phyloP scores from a whole-genome alignment of 2,797 vertebrate genomes.

The Eurystomus glaucurus region DNA sequence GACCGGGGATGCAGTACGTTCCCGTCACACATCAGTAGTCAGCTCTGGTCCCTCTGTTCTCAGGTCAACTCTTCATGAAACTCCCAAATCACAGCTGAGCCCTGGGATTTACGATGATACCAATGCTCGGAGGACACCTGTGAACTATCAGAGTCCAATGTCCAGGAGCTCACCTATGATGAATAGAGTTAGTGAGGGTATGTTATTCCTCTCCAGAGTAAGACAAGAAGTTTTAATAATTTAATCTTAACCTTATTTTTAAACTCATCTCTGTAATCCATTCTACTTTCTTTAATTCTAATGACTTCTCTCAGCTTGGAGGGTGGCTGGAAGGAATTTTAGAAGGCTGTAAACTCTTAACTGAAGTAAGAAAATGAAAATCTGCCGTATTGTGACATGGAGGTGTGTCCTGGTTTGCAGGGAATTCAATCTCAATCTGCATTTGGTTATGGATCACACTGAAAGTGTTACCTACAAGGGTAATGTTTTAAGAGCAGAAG shows the following conservation, averaged over 20 bases:
- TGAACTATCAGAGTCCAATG: slow-evolving; percentile 91
- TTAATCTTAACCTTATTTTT: background rate
- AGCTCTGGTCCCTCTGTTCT: slow-evolving; percentile 95
- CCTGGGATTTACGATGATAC: slow-evolving; percentile 96
- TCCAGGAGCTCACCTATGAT: slow-evolving; percentile 96
- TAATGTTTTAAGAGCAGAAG: background rate
- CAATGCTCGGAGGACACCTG: slow-evolving; percentile 93
- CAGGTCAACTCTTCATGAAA: slow-evolving; percentile 94
- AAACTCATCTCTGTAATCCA: background rate
- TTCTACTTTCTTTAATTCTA: background rate
- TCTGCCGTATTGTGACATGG: background rate
- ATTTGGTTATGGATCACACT: background rate
- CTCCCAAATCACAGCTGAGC: slow-evolving; percentile 94
- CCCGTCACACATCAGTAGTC: slow-evolving; percentile 94
- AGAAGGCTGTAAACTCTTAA: background rate
- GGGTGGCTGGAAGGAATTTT: background rate
- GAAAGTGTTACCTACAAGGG: background rate
- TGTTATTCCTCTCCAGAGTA: background rate
- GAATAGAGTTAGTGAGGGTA: slow-evolving; percentile 91
- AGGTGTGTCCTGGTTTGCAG: background rate
- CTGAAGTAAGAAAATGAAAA: background rate
- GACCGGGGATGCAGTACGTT: slow-evolving; percentile 84
- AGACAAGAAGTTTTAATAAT: background rate
- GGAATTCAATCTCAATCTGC: background rate
- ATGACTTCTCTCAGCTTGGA: background rate